A percentile compares a stretch with the other conserved stretches of the same genome.
Conservation (phyloP, 2,888 invertebrate species). For the Drosophila acutilabella region DNA sequence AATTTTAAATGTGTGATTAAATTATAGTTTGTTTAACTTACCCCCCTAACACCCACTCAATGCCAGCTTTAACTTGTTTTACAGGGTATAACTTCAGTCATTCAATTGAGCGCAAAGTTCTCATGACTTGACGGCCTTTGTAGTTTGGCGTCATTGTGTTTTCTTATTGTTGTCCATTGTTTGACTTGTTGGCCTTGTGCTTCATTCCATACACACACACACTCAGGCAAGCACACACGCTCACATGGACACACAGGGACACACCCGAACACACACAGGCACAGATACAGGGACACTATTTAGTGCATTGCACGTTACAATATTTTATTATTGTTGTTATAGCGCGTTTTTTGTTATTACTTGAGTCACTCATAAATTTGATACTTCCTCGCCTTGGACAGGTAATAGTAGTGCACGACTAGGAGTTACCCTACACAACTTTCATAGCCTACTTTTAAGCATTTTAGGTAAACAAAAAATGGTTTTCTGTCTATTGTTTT, state of each 20-base stretch:
- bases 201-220: slow-evolving; percentile 23
- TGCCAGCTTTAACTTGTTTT: neutral
- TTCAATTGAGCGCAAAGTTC: neutral
- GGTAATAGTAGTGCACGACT: neutral
- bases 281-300: slow-evolving; percentile 4
- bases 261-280: slow-evolving; percentile 11
- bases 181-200: slow-evolving; percentile 52
- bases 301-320: slow-evolving; percentile 4
- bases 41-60: neutral
- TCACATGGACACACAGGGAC: slow-evolving; percentile 1
- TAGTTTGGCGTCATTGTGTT: slow-evolving; percentile 10
- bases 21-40: neutral
- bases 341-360: slow-evolving; percentile 27
- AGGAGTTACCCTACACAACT: neutral
- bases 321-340: slow-evolving; percentile 11
- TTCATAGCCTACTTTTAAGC: too few species aligned
- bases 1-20: neutral
- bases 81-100: slow-evolving; percentile 23
- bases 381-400: neutral
- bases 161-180: slow-evolving; percentile 49
- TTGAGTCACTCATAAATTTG: slow-evolving; percentile 4
- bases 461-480: too few species aligned
- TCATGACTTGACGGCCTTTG: slow-evolving; percentile 13
- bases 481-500: too few species aligned
- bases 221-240: neutral